These are phyloP conservation scores for Myotis findleyi DNA, from an alignment of 2,797 vertebrate genomes.

Conservation along the genomic window DNA sequence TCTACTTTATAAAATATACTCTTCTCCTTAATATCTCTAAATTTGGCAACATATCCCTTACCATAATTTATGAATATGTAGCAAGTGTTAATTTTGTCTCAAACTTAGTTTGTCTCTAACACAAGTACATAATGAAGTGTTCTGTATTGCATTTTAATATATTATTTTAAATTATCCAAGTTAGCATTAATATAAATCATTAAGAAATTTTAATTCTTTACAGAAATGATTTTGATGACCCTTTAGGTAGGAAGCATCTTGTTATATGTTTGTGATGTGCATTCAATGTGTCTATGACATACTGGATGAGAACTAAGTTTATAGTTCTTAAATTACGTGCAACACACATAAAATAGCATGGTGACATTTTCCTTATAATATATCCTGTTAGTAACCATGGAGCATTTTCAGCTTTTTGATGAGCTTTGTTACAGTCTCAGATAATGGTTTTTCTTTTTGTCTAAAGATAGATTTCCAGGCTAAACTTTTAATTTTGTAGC, in stretches of 20 bases:
- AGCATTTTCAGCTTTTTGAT: conserved; percentile 1
- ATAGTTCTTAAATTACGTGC: not conserved
- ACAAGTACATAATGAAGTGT: not conserved
- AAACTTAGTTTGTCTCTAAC: conserved; percentile 10
- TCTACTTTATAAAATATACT: not conserved
- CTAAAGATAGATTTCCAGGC: conserved; percentile 43
- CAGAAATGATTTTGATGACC: not conserved
- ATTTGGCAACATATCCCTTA: not conserved
- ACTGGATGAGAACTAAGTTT: not conserved
- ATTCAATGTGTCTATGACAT: not conserved
- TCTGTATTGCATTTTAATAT: not conserved
- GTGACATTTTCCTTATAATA: conserved; percentile 60
- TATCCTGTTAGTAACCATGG: not conserved
- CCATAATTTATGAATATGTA: not conserved
- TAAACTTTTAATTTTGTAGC: conserved; percentile 74
- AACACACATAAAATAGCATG: conserved; percentile 34
- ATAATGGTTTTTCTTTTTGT: conserved; percentile 62
- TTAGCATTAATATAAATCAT: not conserved
- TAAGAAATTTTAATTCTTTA: not conserved
- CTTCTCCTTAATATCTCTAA: not conserved
- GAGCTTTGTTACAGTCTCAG: conserved; percentile 35
- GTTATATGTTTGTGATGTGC: not conserved
- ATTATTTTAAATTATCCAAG: not conserved
- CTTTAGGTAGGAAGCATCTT: not conserved
- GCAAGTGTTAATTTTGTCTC: not conserved